Base-by-base conservation (phyloP, 2,797 vertebrate genomes). In the Thalassophryne amazonica region DNA sequence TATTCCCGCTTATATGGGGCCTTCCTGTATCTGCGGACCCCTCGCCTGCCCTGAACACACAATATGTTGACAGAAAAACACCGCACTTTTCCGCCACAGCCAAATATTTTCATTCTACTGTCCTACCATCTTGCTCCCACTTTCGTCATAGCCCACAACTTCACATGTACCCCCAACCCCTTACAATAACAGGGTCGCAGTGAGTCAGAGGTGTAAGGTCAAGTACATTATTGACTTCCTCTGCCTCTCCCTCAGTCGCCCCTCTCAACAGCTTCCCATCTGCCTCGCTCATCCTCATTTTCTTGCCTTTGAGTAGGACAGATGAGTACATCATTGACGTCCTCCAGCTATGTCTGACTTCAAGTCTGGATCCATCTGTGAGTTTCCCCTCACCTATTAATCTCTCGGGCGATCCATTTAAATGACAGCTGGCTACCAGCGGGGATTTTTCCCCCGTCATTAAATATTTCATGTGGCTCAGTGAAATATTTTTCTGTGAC, bases 191-290 rank as follows among this genome's bases (percentile, higher is more conserved):
- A 68, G 61, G 48, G 63, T 65, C 51, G 23, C 23, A 1, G 60
- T 38, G 46, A 69, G 70, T 35, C 57, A 24, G 60, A 3, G 7
- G 57, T 55, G 51, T 29, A 40, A 61, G 74, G 69, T 84, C 66
- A 84, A 82, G 73, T 66, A 63, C 60, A 69, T 73, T 69, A 78
- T 75, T 70, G 69, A 73, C 78, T 79, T 63, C 66, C 53, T 54
- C 38, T 28, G 38, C 55, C 37, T 54, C 38, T 16, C 48, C 55
- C 37, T 54, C 38, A 16, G 48, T 49, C 27, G 1, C 38, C 41
- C 52, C 29, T 45, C 60, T 23, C 50, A 38, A 42, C 41, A 50
- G 56, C 59, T 45, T 41, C 45, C 68, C 58, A 55, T 65, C 55
- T 19, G 47, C 64, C 60, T n/a, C 22, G 60, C 29, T 55, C 50